Conservation (phyloP, 2,888 invertebrate genomes). For the Zonitis immaculata region DNA sequence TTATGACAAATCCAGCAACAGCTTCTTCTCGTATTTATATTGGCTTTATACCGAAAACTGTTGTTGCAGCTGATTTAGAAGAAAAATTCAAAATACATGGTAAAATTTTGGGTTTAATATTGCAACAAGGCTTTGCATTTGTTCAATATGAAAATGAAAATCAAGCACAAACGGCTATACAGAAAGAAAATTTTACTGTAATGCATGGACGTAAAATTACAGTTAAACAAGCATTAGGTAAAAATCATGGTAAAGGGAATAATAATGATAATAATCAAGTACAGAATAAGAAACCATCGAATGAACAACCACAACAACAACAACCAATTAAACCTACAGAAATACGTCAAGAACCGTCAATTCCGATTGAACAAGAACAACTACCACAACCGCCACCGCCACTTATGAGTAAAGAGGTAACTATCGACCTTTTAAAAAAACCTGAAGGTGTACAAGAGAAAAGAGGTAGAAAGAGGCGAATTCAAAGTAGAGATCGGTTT, state of each 20-base stretch:
- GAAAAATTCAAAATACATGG: conserved; percentile 74
- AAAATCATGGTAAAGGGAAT: conserved; percentile 26
- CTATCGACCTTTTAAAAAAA: conserved; percentile 15
- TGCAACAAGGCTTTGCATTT: conserved; percentile 80
- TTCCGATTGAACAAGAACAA: background rate
- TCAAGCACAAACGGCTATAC: conserved; percentile 71
- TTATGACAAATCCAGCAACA: conserved; percentile 70
- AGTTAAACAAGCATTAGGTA: conserved; percentile 57
- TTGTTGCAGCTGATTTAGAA: conserved; percentile 61
- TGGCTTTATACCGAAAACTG: conserved; percentile 64
- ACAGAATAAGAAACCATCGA: conserved; percentile 12
- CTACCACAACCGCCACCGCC: conserved; percentile 29
- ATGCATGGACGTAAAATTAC: conserved; percentile 69
- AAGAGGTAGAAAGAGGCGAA: conserved; percentile 8
- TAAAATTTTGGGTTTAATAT: conserved; percentile 62
- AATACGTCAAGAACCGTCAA: background rate
- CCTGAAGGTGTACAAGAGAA: conserved; percentile 12
- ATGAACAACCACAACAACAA: conserved; percentile 6
- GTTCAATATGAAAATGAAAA: conserved; percentile 76
- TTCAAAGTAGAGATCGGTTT: conserved; percentile 14
- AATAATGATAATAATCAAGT: conserved; percentile 12
- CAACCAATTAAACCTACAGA: background rate
- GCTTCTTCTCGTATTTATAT: conserved; percentile 75
- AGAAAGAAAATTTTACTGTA: conserved; percentile 62
- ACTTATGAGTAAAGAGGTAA: conserved; percentile 14